Percentiles rank a stretch among this genome's conserved stretches.
These are phyloP conservation scores for Melieria crassipennis DNA, from an alignment of 2,888 invertebrate species.

Conservation along the genomic window DNA sequence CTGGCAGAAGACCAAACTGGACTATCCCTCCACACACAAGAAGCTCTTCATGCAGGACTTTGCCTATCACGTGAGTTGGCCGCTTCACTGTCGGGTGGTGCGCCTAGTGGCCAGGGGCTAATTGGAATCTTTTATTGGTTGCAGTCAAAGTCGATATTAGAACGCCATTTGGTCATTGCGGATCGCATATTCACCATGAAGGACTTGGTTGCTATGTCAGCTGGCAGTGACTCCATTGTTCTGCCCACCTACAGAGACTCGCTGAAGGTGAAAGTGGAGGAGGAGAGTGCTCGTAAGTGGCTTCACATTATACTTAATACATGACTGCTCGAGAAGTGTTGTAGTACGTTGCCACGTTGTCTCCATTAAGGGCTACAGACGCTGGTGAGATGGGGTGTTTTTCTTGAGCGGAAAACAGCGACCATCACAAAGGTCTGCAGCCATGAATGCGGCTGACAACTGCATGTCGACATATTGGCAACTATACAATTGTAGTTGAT, in stretches of 20 bases:
- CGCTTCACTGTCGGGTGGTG: neutral
- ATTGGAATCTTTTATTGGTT: constrained; percentile 47
- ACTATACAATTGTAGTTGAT: too few species aligned
- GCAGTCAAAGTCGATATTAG: constrained; percentile 83
- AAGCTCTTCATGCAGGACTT: constrained; percentile 84
- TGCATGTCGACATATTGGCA: too few species aligned
- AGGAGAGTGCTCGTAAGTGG: constrained; percentile 78
- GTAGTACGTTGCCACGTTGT: too few species aligned
- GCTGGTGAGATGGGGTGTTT: too few species aligned
- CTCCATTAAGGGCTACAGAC: too few species aligned
- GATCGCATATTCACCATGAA: constrained; percentile 83
- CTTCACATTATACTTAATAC: neutral
- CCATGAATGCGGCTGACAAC: too few species aligned
- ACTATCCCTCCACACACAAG: constrained; percentile 83
- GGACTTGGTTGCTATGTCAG: constrained; percentile 69
- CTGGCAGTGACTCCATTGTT: constrained; percentile 70
- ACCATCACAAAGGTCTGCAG: too few species aligned
- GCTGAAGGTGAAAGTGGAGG: constrained; percentile 78
- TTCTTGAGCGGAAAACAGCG: too few species aligned
- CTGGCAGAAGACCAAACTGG: constrained; percentile 81
- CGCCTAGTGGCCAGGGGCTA: neutral
- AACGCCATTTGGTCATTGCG: constrained; percentile 87
- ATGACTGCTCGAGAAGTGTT: too few species aligned
- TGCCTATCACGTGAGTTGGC: constrained; percentile 77
- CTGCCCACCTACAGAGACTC: constrained; percentile 79